These are phyloP conservation scores for Sorex araneus DNA, from an alignment of 2,113 vertebrate genomes.

Conservation along the genomic window DNA sequence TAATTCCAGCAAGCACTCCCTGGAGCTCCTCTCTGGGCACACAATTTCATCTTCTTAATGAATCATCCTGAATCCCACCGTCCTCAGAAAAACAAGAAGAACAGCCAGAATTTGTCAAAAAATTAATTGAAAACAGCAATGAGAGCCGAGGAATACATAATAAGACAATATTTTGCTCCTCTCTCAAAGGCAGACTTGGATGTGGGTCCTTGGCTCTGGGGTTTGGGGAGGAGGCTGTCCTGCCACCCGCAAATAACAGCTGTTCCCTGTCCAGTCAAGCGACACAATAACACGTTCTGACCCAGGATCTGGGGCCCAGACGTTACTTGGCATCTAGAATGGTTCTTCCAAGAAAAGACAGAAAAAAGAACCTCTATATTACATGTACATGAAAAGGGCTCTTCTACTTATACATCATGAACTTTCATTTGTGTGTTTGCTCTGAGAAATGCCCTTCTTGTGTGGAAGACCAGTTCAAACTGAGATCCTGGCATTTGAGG, in stretches of 20 bases:
- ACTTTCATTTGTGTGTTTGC: conserved; percentile 4
- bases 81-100: conserved; percentile 58
- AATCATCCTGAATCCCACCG: not conserved
- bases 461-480: not conserved
- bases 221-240: not conserved
- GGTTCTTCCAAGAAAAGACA: conserved; percentile 18
- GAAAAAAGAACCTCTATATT: not conserved
- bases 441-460: not conserved
- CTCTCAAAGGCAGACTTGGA: conserved; percentile 44
- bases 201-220: fast-evolving
- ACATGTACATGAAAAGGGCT: not conserved
- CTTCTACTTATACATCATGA: not conserved
- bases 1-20: conserved; percentile 68
- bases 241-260: not conserved
- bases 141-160: conserved; percentile 53
- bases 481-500: not conserved
- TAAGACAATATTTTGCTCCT: conserved; percentile 31
- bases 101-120: conserved; percentile 71
- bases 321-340: not conserved
- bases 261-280: not conserved
- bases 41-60: not conserved
- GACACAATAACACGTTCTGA: not conserved
- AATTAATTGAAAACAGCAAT: conserved; percentile 78
- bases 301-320: not conserved
- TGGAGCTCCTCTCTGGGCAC: not conserved